Evolutionary conservation across 2,888 invertebrate species (phyloP).

Genomic region (Euplagia quadripunctaria): DNA sequence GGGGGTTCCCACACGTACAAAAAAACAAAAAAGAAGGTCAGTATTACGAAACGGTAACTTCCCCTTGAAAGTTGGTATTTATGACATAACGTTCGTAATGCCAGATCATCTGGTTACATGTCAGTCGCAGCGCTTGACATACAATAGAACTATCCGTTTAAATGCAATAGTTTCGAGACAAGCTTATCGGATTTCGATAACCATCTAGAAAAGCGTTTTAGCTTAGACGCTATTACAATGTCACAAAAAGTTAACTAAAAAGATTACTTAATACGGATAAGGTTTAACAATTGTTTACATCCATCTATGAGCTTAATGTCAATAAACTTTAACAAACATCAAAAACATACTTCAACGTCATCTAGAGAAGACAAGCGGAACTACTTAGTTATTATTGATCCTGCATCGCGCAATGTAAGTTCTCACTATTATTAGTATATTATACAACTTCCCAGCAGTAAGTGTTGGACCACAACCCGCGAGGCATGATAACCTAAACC

Average conservation of each 20-base stretch:
- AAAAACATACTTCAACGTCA: neutral
- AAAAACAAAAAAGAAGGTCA: no score
- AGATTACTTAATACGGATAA: neutral
- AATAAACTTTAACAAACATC: neutral
- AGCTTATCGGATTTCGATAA: constrained; percentile 20
- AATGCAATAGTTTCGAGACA: constrained; percentile 12
- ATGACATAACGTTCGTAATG: constrained; percentile 8
- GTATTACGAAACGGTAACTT: constrained; percentile 15
- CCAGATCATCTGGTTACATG: constrained; percentile 32
- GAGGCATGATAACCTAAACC: no score
- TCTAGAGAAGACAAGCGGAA: neutral
- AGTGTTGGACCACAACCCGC: no score
- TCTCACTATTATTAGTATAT: no score
- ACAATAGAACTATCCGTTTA: neutral
- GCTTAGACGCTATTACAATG: neutral
- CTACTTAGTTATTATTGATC: neutral
- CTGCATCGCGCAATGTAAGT: no score
- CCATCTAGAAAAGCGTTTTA: neutral
- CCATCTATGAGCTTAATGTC: neutral
- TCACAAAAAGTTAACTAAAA: neutral
- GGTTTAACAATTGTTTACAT: neutral
- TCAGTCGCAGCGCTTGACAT: constrained; percentile 16
- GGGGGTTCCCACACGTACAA: no score
- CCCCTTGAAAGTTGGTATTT: constrained; percentile 16
- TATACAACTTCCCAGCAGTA: no score